These are phyloP conservation scores for Tineola bisselliella DNA, from an alignment of 2,888 invertebrate species.

Conservation along the genomic window DNA sequence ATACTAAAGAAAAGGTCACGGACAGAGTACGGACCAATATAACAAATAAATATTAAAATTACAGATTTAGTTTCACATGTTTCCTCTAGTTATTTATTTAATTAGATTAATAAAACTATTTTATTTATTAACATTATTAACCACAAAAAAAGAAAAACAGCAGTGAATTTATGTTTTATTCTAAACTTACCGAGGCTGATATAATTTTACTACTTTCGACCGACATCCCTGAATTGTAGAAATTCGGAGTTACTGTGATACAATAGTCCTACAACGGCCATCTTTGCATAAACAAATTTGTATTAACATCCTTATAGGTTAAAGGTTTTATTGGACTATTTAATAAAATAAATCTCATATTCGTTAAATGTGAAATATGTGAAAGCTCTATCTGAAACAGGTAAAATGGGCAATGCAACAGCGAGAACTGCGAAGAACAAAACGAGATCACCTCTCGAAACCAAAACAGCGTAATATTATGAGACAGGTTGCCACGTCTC, in stretches of 20 bases:
- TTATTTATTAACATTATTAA: too few relatives aligned
- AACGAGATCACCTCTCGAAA: conserved; percentile 79
- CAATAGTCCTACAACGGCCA: background rate
- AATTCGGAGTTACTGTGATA: background rate
- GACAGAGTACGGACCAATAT: too few relatives aligned
- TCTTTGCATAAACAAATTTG: background rate
- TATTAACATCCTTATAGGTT: background rate
- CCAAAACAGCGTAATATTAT: conserved; percentile 47
- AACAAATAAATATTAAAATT: too few relatives aligned
- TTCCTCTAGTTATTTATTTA: too few relatives aligned
- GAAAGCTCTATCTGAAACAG: conserved; percentile 46
- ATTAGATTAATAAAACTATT: too few relatives aligned
- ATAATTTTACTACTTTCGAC: background rate
- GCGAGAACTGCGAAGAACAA: conserved; percentile 82
- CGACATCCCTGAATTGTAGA: background rate
- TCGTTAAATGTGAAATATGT: too few relatives aligned
- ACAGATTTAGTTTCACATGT: too few relatives aligned
- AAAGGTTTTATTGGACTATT: background rate
- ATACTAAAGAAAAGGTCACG: too few relatives aligned
- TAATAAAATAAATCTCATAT: too few relatives aligned
- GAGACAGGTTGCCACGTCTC: conserved; percentile 58
- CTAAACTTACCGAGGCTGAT: background rate
- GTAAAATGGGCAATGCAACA: conserved; percentile 96
- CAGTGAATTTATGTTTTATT: too few relatives aligned
- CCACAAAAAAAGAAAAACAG: too few relatives aligned